Percentiles rank a stretch among this genome's conserved stretches.
Conservation (phyloP, 1,140 invertebrate species). For the Zaprionus tsacasi region DNA sequence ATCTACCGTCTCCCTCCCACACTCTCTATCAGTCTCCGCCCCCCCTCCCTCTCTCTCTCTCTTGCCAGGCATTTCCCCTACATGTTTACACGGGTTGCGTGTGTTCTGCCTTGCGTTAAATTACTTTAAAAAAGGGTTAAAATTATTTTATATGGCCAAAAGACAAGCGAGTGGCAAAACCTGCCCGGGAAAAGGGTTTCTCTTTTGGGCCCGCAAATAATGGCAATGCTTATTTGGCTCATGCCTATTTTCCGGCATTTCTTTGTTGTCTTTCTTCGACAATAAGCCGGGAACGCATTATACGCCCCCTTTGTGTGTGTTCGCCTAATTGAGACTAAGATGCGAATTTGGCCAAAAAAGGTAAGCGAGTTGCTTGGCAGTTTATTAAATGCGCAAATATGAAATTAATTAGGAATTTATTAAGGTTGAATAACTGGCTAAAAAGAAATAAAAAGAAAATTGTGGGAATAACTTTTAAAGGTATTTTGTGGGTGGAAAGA, state of each 20-base stretch:
- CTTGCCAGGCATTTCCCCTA: not conserved
- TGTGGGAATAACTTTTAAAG: no score
- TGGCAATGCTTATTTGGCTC: slow-evolving; percentile 29
- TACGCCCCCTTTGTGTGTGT: slow-evolving; percentile 32
- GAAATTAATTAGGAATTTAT: slow-evolving; percentile 9
- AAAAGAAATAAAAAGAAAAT: not conserved
- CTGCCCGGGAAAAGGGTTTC: slow-evolving; percentile 39
- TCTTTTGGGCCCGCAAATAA: slow-evolving; percentile 21
- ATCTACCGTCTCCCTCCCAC: slow-evolving; percentile 9
- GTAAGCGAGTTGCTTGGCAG: slow-evolving; percentile 25
- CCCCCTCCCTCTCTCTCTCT: no score
- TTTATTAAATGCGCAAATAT: slow-evolving; percentile 58
- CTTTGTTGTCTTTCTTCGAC: slow-evolving; percentile 23
- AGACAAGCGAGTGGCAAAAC: not conserved
- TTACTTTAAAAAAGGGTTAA: slow-evolving; percentile 69
- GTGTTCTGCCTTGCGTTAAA: slow-evolving; percentile 63
- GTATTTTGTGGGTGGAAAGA: no score
- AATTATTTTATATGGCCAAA: slow-evolving; percentile 69
- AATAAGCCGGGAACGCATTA: slow-evolving; percentile 21
- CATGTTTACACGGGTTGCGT: slow-evolving; percentile 43
- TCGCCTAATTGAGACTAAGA: slow-evolving; percentile 62
- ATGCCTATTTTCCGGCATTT: slow-evolving; percentile 37
- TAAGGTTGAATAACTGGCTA: not conserved
- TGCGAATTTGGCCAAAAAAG: slow-evolving; percentile 35
- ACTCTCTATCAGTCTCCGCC: no score